Evolutionary conservation across 2,888 invertebrate species (phyloP), one percentile per base, ranked within the genome.

Genomic region (Harpalus rufipes): DNA sequence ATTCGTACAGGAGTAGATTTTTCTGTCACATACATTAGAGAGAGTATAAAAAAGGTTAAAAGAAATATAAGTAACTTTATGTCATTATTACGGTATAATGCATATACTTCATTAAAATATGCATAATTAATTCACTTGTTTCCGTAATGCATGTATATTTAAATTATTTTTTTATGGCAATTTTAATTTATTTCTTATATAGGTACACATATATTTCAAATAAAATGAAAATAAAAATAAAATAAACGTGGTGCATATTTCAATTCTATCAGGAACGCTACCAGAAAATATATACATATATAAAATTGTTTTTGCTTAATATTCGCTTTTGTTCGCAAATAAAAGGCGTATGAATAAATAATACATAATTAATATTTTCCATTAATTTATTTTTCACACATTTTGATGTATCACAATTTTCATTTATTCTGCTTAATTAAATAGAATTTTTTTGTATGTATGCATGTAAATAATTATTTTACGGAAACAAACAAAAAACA

Each of bases 351-450:
- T 51, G 44, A 51, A 51, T 51, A 51, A 51, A 51, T 51, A 51
- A 51, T 51, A 51, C 44, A 51, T 51, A 51, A 51, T 51, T 51
- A 51, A 51, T 51, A 51, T 51, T 51, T 51, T 51, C 44, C 8
- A 51, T 51, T 51, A 51, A 51, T 51, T 51, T 51, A 51, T 51
- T 51, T 51, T 51, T 51, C 44, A 51, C 44, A 51, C 44, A 51
- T 51, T 51, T 51, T 51, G 44, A 51, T 51, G 12, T 12, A 51
- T 51, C 44, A 51, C 44, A 12, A 51, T 51, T 51, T 51, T 51
- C 44, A 51, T 51, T 51, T 51, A 51, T 51, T 51, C 44, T 51
- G 44, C 44, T 12, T 51, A 51, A 51, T 51, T 51, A 51, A 51
- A 51, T 51, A 51, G 10, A 2, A 8, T 51, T 51, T 51, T 51